A percentile compares a stretch with the other conserved stretches of the same genome.
phyloP scores from a whole-genome alignment of 1,140 invertebrate genomes.

The Gonioctena quinquepunctata region DNA sequence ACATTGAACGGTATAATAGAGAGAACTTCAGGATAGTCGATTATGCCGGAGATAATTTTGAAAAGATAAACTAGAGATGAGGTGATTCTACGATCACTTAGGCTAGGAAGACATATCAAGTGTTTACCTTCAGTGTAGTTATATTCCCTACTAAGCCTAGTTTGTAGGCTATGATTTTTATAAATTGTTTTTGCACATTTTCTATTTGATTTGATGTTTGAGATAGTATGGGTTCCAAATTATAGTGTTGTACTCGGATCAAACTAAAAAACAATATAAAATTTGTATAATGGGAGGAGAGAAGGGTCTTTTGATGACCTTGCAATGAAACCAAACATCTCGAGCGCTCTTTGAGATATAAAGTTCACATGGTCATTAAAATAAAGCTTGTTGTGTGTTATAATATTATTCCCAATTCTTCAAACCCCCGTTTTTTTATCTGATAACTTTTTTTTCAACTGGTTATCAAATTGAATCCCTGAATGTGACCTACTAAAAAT shows the following conservation, averaged over 20 bases:
- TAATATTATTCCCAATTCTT: background rate
- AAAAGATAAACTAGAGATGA: background rate
- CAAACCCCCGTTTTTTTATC: background rate
- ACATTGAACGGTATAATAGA: background rate
- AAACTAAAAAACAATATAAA: background rate
- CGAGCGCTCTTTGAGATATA: too few relatives aligned
- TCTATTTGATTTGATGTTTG: background rate
- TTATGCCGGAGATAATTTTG: background rate
- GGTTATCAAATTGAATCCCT: background rate
- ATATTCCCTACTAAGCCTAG: too few relatives aligned
- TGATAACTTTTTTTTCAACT: background rate
- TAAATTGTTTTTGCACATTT: background rate
- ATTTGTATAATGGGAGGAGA: background rate
- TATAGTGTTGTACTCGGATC: background rate
- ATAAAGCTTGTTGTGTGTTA: background rate
- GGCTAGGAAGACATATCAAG: background rate
- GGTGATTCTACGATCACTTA: background rate
- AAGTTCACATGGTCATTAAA: background rate
- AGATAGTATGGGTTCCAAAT: background rate
- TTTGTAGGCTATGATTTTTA: background rate
- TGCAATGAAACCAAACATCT: background rate
- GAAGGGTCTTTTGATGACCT: background rate
- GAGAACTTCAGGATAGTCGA: background rate
- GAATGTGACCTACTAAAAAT: background rate
- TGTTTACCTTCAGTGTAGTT: background rate